Evolutionary conservation across 2,113 vertebrate species (phyloP), one percentile per base, ranked within the genome.

Genomic region (Chamaetylas fuelleborni): DNA sequence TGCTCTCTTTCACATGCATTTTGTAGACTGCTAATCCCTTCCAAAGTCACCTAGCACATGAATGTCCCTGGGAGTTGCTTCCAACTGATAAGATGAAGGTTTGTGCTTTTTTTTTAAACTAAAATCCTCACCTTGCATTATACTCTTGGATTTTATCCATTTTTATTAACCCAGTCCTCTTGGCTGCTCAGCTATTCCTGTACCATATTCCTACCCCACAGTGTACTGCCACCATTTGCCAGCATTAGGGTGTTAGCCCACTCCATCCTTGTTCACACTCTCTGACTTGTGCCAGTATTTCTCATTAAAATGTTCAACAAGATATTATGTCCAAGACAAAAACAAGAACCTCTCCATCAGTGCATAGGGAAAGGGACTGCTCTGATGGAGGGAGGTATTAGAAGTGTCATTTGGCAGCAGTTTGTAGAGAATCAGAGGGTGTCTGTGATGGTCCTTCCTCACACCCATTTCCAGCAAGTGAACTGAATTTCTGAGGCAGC

Each of bases 1-100:
- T n/a, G 53, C 85, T 82, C 70, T 64, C 43, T 64, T 45, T 56
- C 58, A 72, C 14, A 24, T 23, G 22, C 54, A 45, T 86, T 90
- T 74, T 50, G 28, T 28, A 53, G 62, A n/a, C 20, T 65, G 42
- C 18, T 86, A 88, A 90, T 86, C 90, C 76, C 29, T 86, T 85
- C 62, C 53, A 76, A 47, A 76, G 62, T 54, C 64, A 77, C 29
- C 69, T 25, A 62, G 18, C 5, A 3, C 29, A 72, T 38, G 28
- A 80, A 54, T 24, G n/a, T 42, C 45, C 36, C 62, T 11, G 14
- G 77, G 36, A 82, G 18, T 72, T 86, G 62, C 31, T 96, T 86
- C 54, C 48, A 80, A 73, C 38, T 51, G 81, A 33, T 74, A 81
- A 88, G 42, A 69, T 31, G 19, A 86, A 84, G 33, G 14, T 53